Evolutionary conservation across 1,140 invertebrate species (phyloP).

Genomic region (Ladona fulva): DNA sequence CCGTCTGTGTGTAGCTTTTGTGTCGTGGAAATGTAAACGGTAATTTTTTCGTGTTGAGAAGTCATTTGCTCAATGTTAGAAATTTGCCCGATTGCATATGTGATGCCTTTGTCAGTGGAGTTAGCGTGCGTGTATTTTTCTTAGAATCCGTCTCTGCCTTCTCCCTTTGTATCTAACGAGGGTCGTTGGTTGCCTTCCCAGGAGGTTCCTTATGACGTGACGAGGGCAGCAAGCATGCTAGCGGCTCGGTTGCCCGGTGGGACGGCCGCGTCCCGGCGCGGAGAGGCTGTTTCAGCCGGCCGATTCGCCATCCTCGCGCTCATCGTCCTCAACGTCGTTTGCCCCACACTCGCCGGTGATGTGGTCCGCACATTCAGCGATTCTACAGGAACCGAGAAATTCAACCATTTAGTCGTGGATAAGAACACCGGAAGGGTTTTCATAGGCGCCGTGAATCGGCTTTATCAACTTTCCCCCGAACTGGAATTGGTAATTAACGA

Average conservation of each 20-base stretch:
- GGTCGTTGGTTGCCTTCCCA: background rate
- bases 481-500: conserved; percentile 66
- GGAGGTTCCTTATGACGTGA: background rate
- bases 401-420: conserved; percentile 85
- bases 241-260: background rate
- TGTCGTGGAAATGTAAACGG: background rate
- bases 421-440: conserved; percentile 86
- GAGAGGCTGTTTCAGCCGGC: background rate
- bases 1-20: background rate
- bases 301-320: background rate
- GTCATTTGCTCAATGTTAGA: background rate
- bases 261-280: background rate
- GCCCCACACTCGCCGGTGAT: conserved; percentile 33
- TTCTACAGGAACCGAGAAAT: conserved; percentile 48
- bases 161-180: background rate
- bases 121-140: background rate
- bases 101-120: background rate
- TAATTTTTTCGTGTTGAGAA: background rate
- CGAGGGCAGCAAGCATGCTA: background rate
- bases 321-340: background rate
- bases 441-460: conserved; percentile 85
- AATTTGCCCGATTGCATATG: background rate
- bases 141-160: background rate
- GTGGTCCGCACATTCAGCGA: conserved; percentile 51
- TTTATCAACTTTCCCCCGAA: conserved; percentile 86